These are phyloP conservation scores for Leucopsar rothschildi DNA, from an alignment of 2,113 vertebrate species.

Conservation along the genomic window DNA sequence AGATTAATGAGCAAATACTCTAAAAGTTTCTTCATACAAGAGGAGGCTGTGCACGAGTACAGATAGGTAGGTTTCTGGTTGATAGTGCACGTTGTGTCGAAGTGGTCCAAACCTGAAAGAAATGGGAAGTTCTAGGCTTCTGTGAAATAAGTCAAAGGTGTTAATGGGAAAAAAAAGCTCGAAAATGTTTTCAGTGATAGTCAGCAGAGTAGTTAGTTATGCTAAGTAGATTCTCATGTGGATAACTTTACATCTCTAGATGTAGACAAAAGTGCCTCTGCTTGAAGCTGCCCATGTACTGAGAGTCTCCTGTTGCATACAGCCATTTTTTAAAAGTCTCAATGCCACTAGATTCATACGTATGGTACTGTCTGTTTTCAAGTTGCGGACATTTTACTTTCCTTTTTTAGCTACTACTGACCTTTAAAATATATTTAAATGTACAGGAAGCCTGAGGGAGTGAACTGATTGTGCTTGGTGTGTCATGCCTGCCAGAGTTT, in stretches of 20 bases:
- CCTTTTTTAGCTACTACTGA: not conserved
- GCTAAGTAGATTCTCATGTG: not conserved
- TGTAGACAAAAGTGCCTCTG: not conserved
- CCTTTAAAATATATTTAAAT: not conserved
- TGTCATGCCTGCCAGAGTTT: not conserved
- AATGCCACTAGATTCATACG: not conserved
- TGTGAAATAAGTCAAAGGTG: not conserved
- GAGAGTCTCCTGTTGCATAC: not conserved
- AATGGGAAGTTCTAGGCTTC: not conserved
- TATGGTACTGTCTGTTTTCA: not conserved
- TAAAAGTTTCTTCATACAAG: not conserved
- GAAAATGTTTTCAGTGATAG: not conserved
- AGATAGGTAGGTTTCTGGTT: not conserved
- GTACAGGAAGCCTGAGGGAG: not conserved
- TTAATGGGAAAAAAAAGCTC: fast-evolving
- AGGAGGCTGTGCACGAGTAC: not conserved
- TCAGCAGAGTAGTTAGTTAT: not conserved
- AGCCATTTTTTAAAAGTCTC: not conserved
- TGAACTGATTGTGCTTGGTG: not conserved
- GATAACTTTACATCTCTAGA: not conserved
- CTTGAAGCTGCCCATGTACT: not conserved
- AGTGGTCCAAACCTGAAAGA: not conserved
- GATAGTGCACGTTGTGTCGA: not conserved
- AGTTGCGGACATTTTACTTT: not conserved
- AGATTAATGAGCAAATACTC: not conserved